A percentile compares a stretch with the other conserved stretches of the same genome.
Evolutionary conservation across 2,888 invertebrate genomes (phyloP).

Genomic region (Actias luna): DNA sequence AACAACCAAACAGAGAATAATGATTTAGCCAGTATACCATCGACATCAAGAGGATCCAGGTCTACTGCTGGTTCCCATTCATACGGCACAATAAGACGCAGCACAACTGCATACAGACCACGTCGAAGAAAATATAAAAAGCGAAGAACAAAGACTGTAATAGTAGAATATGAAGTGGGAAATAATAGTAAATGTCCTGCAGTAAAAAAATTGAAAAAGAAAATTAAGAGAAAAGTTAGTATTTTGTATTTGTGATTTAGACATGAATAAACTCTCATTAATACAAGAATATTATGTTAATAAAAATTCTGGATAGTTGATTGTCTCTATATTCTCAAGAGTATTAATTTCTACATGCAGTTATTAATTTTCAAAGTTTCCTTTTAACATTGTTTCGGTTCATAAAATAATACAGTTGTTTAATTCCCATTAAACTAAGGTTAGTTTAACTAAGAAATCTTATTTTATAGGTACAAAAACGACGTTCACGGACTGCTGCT

Average conservation of each 20-base stretch:
- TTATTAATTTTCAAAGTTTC: background rate
- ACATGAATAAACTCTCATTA: too few species aligned
- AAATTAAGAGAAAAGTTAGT: constrained; percentile 58
- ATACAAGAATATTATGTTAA: too few species aligned
- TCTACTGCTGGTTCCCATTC: constrained; percentile 22
- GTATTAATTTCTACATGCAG: background rate
- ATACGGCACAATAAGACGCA: constrained; percentile 29
- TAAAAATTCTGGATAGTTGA: too few species aligned
- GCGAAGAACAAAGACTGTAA: constrained; percentile 81
- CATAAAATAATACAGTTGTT: too few species aligned
- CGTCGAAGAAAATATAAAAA: constrained; percentile 51
- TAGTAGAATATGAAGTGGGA: constrained; percentile 85
- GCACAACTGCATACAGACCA: constrained; percentile 34
- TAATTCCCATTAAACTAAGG: too few species aligned
- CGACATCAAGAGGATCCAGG: constrained; percentile 25
- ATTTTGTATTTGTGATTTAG: background rate
- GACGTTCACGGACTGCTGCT: constrained; percentile 67
- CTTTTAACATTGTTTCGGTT: too few species aligned
- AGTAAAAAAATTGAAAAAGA: constrained; percentile 73
- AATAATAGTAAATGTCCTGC: constrained; percentile 84
- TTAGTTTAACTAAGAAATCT: background rate
- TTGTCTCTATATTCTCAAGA: too few species aligned
- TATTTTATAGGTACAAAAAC: constrained; percentile 42
- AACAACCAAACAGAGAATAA: constrained; percentile 22
- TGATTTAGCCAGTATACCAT: background rate